Evolutionary conservation across 2,797 vertebrate species (phyloP), one percentile per base, ranked within the genome.

Genomic region (Mormyrus proboscirostris): DNA sequence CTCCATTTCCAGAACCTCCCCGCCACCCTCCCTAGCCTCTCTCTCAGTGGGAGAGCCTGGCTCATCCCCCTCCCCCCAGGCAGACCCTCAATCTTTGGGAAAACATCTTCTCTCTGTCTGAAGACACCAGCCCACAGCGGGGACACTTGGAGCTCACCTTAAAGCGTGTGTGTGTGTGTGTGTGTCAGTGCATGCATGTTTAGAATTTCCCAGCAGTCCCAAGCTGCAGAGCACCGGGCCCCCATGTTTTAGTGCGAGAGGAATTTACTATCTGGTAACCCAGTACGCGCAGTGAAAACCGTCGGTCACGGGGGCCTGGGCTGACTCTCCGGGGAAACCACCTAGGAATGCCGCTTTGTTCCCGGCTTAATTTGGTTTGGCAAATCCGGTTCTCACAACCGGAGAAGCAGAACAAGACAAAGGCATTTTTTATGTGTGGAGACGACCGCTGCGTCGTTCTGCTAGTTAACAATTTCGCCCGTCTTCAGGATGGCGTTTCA

Each of bases 241-340:
- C 85, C 19, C 85, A 73, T 65, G 29, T 89, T 83, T 79, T 76
- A 88, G 86, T 53, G 90, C 83, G 0, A 0, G 8, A 62, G 86
- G 87, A 92, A 87, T 51, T 16, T 1, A 0, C 1, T 16, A 25
- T 59, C 86, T 88, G 59, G 14, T 0, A 88, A 19, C 84, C 90
- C 86, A 8, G 50, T 51, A 50, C 89, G 82, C 57, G 90, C 47
- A 51, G 50, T 88, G 85, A 84, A 92, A 89, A 79, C 91, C 76
- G 89, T 88, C 89, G 47, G 16, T 55, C 88, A 22, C 8, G 82
- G 83, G 90, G 92, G 89, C 73, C 29, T 89, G 5, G 16, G 87
- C 92, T 65, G 89, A 62, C 6, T 93, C 90, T 92, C 88, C 88
- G 88, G 89, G 91, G 90, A 93, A 92, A 87, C 86, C 69, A 38